Percentiles rank a stretch among this genome's conserved stretches.
These are phyloP conservation scores for Lepidurus couesii DNA, from an alignment of 1,140 invertebrate genomes.

Conservation along the genomic window DNA sequence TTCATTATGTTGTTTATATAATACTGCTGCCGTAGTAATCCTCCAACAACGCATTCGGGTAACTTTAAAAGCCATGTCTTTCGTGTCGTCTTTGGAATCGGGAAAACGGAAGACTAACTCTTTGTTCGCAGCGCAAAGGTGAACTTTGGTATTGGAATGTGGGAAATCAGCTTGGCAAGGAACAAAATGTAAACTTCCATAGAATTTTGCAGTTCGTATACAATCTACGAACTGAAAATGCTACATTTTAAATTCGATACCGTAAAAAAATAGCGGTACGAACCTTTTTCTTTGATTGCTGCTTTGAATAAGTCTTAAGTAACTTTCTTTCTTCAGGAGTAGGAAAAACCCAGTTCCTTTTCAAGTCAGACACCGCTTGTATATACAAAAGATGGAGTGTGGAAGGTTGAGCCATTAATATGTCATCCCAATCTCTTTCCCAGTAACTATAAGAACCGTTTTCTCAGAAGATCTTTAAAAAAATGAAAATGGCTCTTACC, in stretches of 20 bases:
- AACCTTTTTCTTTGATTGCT: conserved; percentile 76
- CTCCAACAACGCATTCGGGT: conserved; percentile 94
- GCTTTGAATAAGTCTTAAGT: conserved; percentile 62
- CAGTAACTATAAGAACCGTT: conserved; percentile 65
- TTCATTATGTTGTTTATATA: conserved; percentile 27
- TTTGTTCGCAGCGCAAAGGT: conserved; percentile 67
- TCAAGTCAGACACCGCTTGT: conserved; percentile 78
- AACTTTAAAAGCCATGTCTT: conserved; percentile 81
- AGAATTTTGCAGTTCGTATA: conserved; percentile 73
- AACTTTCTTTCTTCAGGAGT: conserved; percentile 62
- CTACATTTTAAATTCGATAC: conserved; percentile 25
- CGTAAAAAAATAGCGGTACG: conserved; percentile 34
- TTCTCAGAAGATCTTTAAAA: neutral
- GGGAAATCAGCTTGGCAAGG: conserved; percentile 74
- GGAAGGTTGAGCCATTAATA: conserved; percentile 70
- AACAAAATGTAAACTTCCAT: conserved; percentile 79
- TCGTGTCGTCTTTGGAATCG: conserved; percentile 49
- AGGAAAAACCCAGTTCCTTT: conserved; percentile 73
- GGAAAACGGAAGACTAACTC: conserved; percentile 64
- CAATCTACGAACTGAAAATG: conserved; percentile 68
- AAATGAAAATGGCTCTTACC: neutral
- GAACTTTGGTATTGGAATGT: conserved; percentile 55
- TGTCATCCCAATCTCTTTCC: conserved; percentile 75
- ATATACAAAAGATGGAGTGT: conserved; percentile 80
- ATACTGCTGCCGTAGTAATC: conserved; percentile 68